phyloP scores from a whole-genome alignment of 2,113 vertebrate genomes.

The Sterrhoptilus dennistouni region DNA sequence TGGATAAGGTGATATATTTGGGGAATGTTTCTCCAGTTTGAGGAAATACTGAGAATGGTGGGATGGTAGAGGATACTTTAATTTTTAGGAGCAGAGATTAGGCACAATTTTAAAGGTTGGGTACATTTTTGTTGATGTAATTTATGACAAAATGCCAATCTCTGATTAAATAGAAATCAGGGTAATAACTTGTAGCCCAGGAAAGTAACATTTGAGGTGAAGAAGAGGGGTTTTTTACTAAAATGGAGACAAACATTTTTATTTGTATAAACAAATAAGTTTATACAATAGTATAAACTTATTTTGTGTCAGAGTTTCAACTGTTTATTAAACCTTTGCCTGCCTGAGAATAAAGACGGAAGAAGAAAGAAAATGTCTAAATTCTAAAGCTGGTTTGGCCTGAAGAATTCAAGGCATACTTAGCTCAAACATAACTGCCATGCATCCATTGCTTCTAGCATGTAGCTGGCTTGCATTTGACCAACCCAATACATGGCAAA shows the following conservation, averaged over 20 bases:
- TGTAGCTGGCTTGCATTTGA: neutral
- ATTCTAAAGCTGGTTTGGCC: neutral
- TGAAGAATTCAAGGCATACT: neutral
- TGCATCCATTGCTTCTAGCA: neutral
- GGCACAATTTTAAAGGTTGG: neutral
- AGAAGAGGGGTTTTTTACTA: neutral
- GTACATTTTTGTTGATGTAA: neutral
- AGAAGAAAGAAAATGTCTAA: neutral
- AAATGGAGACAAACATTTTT: neutral
- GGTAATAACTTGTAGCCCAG: neutral
- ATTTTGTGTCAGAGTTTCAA: neutral
- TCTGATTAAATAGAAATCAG: neutral
- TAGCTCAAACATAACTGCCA: neutral
- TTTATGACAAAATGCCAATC: neutral
- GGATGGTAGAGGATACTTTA: neutral
- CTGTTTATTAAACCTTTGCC: neutral
- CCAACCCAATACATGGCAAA: neutral
- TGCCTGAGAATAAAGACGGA: neutral
- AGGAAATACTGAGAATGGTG: neutral
- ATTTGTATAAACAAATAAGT: too few relatives aligned
- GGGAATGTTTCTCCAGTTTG: neutral
- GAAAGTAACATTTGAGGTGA: neutral
- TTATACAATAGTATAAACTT: neutral
- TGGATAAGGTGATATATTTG: neutral
- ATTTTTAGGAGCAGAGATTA: neutral